A percentile compares a stretch with the other conserved stretches of the same genome.
Evolutionary conservation across 2,888 invertebrate genomes (phyloP).

Genomic region (Megaustenia siamemsis): DNA sequence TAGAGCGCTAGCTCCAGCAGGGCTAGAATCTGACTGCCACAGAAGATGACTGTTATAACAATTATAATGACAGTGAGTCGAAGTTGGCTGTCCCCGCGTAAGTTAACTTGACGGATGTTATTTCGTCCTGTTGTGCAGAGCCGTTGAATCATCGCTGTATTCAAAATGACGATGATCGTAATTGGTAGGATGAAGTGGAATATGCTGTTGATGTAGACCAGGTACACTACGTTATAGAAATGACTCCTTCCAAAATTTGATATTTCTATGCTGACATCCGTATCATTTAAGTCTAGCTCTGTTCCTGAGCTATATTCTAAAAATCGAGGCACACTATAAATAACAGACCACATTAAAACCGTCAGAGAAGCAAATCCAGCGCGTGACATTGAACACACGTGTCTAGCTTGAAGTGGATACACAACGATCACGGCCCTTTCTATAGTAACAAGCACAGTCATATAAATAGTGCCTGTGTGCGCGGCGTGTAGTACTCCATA

Average conservation of each 20-base stretch:
- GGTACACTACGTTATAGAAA: slow-evolving; percentile 54
- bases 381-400: slow-evolving; percentile 54
- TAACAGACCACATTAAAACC: slow-evolving; percentile 53
- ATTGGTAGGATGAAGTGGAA: slow-evolving; percentile 57
- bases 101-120: slow-evolving; percentile 28
- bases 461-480: slow-evolving; percentile 58
- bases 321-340: slow-evolving; percentile 56
- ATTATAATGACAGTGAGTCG: slow-evolving; percentile 56
- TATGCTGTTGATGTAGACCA: slow-evolving; percentile 55
- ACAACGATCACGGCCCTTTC: slow-evolving; percentile 56
- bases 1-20: slow-evolving; percentile 53
- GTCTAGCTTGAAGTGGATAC: slow-evolving; percentile 52
- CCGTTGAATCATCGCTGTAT: slow-evolving; percentile 50
- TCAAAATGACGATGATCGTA: slow-evolving; percentile 51
- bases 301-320: slow-evolving; percentile 43
- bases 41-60: slow-evolving; percentile 55
- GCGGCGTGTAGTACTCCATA: slow-evolving; percentile 51
- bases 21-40: slow-evolving; percentile 55
- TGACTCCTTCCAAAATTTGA: slow-evolving; percentile 51
- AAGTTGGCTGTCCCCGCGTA: slow-evolving; percentile 44
- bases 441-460: slow-evolving; percentile 53
- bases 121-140: slow-evolving; percentile 37
- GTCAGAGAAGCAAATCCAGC: slow-evolving; percentile 52
- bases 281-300: slow-evolving; percentile 35
- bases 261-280: slow-evolving; percentile 37